Evolutionary conservation across 2,888 invertebrate species (phyloP), one percentile per base, ranked within the genome.

Genomic region (Amblyteles armatorius): DNA sequence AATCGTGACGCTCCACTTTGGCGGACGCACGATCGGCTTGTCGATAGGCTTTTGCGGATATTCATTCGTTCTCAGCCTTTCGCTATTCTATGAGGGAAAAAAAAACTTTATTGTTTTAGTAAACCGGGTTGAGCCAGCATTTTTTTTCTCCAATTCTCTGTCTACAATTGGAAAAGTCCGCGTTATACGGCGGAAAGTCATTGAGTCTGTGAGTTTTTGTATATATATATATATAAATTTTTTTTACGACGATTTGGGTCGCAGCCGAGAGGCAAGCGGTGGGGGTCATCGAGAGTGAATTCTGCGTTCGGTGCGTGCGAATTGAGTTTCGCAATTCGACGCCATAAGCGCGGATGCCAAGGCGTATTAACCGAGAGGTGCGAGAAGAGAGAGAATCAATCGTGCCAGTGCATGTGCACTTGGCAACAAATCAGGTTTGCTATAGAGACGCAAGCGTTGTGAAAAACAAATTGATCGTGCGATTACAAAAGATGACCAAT

Each of bases 371-470:
- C 33, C 29, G 2, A 33, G 63, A 63, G 63, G 63, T 63, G 52
- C 29, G 63, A 33, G 16, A 63, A 63, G 6, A 29, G 26, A 16
- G 33, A 63, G 63, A 22, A 7, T 55, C 19, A 4, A 13, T 13
- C n/a, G n/a, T 63, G 52, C 63, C 29, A 33, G 63, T 63, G 33
- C 63, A 33, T 63, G 63, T 63, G 63, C 29, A 63, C 63, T 63
- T 63, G 63, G 63, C 63, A 63, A 33, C 29, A 16, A 29, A 33
- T 63, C 63, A 33, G 63, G 33, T n/a, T 33, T 33, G 29, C 33
- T 29, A 29, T 13, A 63, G 26, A 63, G 33, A 63, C 16, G n/a
- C 16, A 33, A 63, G 0, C 29, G 52, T 63, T 63, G 29, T 63
- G 33, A 63, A 33, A 29, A 29, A 63, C 29, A 33, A 63, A 29